Percentiles rank a stretch among this genome's conserved stretches.
phyloP scores from a whole-genome alignment of 2,797 vertebrate species.

The Miichthys miiuy region DNA sequence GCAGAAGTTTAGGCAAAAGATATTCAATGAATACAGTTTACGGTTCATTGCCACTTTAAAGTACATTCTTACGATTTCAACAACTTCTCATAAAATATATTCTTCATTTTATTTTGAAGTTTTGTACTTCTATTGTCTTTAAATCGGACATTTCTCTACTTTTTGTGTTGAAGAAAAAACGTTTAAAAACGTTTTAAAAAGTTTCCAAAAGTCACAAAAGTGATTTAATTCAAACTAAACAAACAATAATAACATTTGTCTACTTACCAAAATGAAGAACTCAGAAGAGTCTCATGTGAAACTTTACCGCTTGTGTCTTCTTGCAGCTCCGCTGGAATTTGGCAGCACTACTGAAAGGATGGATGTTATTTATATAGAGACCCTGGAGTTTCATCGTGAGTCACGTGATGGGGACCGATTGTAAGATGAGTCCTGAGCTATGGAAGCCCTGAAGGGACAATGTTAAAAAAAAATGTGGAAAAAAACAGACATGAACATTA shows the following conservation, averaged over 20 bases:
- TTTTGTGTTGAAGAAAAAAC: not conserved
- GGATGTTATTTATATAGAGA: conserved; percentile 73
- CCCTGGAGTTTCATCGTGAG: conserved; percentile 44
- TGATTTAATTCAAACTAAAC: not conserved
- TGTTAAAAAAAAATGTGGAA: not conserved
- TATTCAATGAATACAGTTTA: not conserved
- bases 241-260: not conserved
- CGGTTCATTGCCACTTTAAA: not conserved
- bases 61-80: not conserved
- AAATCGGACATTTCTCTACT: not conserved
- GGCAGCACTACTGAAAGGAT: conserved; percentile 27
- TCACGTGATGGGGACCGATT: conserved; percentile 66
- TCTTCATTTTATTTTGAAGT: not conserved
- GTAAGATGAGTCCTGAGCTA: conserved; percentile 42
- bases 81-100: not conserved
- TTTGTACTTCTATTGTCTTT: not conserved
- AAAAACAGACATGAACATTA: too few species aligned
- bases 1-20: not conserved
- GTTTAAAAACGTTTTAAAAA: conserved; percentile 15
- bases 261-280: conserved; percentile 64
- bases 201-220: conserved; percentile 9
- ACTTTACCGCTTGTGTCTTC: conserved; percentile 2
- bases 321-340: conserved; percentile 53
- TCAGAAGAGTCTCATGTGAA: conserved; percentile 21
- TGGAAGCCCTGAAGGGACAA: conserved; percentile 31